A percentile compares a stretch with the other conserved stretches of the same genome.
These are phyloP conservation scores for Hydrozoanthus gracilis DNA, from an alignment of 92 coral and sea anemone genomes.

Conservation along the genomic window DNA sequence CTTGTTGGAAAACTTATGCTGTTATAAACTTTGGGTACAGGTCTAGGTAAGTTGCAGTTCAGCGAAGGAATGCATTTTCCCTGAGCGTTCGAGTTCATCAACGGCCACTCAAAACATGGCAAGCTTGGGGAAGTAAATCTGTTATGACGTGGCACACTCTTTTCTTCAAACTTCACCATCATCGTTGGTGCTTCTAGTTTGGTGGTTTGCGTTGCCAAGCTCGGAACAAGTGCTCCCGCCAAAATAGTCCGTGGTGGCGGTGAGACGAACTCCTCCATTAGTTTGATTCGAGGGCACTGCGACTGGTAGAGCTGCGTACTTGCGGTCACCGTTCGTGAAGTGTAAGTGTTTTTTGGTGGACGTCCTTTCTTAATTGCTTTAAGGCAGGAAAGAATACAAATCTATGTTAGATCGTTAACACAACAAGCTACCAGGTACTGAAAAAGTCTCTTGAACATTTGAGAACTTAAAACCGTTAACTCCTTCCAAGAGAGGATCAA, in stretches of 20 bases:
- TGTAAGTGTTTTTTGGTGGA: slow-evolving; percentile 19
- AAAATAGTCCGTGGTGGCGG: background rate
- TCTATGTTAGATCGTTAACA: background rate
- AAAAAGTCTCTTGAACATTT: background rate
- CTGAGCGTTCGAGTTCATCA: background rate
- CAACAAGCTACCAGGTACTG: background rate
- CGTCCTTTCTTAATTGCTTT: slow-evolving; percentile 21
- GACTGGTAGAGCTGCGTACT: background rate
- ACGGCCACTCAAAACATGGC: background rate
- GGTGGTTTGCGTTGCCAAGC: background rate
- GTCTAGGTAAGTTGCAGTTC: background rate
- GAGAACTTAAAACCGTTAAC: too few species aligned
- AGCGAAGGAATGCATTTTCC: background rate
- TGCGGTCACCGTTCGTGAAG: background rate
- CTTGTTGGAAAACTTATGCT: background rate
- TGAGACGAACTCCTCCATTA: background rate
- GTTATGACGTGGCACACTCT: background rate
- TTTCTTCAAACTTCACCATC: background rate
- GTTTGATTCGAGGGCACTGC: background rate
- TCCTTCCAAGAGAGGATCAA: too few species aligned
- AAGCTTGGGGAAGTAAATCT: background rate
- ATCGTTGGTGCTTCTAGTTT: background rate
- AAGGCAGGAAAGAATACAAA: background rate
- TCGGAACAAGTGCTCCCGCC: background rate
- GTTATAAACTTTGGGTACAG: background rate